A percentile compares a stretch with the other conserved stretches of the same genome.
Evolutionary conservation across 2,888 invertebrate genomes (phyloP).

Genomic region (Sesia apiformis): DNA sequence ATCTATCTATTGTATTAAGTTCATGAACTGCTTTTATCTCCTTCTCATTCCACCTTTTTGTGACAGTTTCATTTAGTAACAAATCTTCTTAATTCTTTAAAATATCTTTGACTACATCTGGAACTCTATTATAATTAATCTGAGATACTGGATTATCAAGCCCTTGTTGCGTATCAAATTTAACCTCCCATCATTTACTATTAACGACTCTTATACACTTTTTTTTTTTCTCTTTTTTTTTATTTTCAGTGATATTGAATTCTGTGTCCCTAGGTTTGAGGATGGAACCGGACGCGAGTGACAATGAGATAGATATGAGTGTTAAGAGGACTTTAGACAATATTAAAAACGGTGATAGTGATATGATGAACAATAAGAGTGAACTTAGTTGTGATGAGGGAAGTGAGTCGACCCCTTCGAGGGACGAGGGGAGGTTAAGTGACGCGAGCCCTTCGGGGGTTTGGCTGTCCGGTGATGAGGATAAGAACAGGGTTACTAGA

Average conservation of each 20-base stretch:
- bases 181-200: conserved; percentile 7
- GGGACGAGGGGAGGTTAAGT: conserved; percentile 44
- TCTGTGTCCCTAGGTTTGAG: conserved; percentile 72
- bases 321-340: conserved; percentile 69
- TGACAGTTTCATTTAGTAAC: too few species aligned
- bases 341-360: conserved; percentile 70
- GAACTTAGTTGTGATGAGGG: conserved; percentile 45
- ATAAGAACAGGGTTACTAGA: conserved; percentile 68
- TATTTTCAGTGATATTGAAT: conserved; percentile 73
- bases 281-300: conserved; percentile 68
- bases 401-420: conserved; percentile 49
- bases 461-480: conserved; percentile 54
- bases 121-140: too few species aligned
- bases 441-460: conserved; percentile 50
- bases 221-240: conserved; percentile 30
- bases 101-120: too few species aligned
- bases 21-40: too few species aligned
- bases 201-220: conserved; percentile 14
- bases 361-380: conserved; percentile 64
- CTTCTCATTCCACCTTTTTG: too few species aligned
- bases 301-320: conserved; percentile 66
- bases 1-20: too few species aligned
- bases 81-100: too few species aligned
- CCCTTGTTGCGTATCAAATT: too few species aligned
- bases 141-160: too few species aligned